Evolutionary conservation across 2,797 vertebrate genomes (phyloP).

Genomic region (Menidia menidia): DNA sequence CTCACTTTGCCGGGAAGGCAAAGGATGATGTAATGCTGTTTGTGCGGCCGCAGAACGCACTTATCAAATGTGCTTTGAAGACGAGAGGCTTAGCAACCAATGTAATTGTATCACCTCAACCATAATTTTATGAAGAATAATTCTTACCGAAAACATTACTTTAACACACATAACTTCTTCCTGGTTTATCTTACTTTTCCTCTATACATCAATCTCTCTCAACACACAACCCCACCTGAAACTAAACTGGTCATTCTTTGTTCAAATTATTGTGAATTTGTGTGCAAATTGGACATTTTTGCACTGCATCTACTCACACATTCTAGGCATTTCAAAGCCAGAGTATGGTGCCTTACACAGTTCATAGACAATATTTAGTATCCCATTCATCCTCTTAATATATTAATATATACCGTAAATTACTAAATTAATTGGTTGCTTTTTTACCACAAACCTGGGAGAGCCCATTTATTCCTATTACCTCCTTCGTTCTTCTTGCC

Average conservation of each 20-base stretch:
- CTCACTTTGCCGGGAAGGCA: constrained; percentile 76
- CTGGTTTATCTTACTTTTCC: neutral
- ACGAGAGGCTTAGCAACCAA: constrained; percentile 37
- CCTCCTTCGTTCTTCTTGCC: constrained; percentile 59
- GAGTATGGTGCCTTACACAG: constrained; percentile 60
- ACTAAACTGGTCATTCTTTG: neutral
- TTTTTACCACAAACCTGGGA: constrained; percentile 65
- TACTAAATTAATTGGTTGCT: constrained; percentile 76
- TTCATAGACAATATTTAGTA: constrained; percentile 66
- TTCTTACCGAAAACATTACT: constrained; percentile 53
- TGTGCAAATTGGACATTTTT: neutral
- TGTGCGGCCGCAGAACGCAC: constrained; percentile 64
- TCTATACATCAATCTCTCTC: neutral
- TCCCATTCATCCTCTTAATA: constrained; percentile 67
- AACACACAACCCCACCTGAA: neutral
- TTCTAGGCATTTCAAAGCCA: constrained; percentile 31
- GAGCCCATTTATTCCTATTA: constrained; percentile 72
- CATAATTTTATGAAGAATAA: constrained; percentile 42
- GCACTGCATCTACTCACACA: neutral
- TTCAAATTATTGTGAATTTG: constrained; percentile 2
- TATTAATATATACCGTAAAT: constrained; percentile 50
- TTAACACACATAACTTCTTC: constrained; percentile 17
- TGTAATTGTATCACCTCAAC: constrained; percentile 53
- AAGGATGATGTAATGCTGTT: constrained; percentile 82
- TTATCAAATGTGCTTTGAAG: constrained; percentile 64